Evolutionary conservation across 2,888 invertebrate genomes (phyloP).

Genomic region (Lasioglossum pauxillum): DNA sequence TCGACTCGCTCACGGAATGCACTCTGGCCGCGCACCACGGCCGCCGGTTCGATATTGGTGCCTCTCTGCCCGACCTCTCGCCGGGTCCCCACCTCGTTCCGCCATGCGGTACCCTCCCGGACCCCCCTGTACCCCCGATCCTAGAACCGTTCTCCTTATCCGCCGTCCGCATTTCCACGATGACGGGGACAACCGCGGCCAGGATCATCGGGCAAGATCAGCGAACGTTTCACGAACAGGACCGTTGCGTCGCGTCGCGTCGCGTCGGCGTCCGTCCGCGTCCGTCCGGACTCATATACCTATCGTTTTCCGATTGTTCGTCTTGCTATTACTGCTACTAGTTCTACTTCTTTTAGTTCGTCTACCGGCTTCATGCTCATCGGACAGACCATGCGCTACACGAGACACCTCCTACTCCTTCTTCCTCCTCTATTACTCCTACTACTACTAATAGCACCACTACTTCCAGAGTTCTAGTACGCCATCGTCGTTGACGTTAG

Average conservation of each 20-base stretch:
- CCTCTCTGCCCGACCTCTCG: slow-evolving; percentile 63
- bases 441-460: background rate
- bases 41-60: slow-evolving; percentile 84
- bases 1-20: slow-evolving; percentile 67
- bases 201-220: background rate
- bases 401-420: slow-evolving; percentile 14
- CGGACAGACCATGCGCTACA: slow-evolving; percentile 14
- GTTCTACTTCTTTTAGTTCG: background rate
- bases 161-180: slow-evolving; percentile 51
- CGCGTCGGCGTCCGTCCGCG: no score
- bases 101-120: slow-evolving; percentile 63
- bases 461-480: background rate
- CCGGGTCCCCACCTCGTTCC: slow-evolving; percentile 65
- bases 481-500: background rate
- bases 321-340: background rate
- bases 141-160: slow-evolving; percentile 17
- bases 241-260: no score
- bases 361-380: background rate
- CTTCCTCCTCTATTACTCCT: background rate
- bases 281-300: background rate
- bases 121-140: slow-evolving; percentile 63
- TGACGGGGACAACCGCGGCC: slow-evolving; percentile 58
- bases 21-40: slow-evolving; percentile 74
- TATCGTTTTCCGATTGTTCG: background rate
- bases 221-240: background rate